Conservation (phyloP, 2,888 invertebrate genomes). For the Drosophila atroscutellata region DNA sequence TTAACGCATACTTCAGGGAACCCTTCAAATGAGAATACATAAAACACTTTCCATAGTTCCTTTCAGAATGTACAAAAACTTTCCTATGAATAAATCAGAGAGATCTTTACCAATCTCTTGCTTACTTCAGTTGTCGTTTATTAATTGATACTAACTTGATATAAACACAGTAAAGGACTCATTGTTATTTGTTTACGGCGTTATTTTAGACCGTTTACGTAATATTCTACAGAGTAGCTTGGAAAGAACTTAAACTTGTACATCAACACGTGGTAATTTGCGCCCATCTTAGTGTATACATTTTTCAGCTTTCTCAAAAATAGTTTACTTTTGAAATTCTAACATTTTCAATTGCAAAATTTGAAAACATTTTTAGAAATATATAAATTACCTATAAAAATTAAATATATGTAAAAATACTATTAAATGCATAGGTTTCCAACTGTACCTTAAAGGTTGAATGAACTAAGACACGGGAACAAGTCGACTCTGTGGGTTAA, state of each 20-base stretch:
- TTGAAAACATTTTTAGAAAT: neutral
- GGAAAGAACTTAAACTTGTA: neutral
- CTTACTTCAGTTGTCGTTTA: neutral
- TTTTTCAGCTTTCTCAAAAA: neutral
- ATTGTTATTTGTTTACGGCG: neutral
- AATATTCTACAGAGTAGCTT: neutral
- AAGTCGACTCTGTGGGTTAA: constrained; percentile 44
- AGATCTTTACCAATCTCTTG: neutral
- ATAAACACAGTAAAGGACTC: neutral
- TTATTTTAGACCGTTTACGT: neutral
- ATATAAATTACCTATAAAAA: neutral
- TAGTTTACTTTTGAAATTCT: neutral
- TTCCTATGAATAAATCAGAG: neutral
- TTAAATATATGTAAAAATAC: neutral
- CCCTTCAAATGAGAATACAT: neutral
- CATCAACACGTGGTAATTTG: neutral
- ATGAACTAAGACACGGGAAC: constrained; percentile 42
- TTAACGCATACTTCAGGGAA: too few relatives aligned
- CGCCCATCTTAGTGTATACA: neutral
- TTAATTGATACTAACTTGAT: neutral
- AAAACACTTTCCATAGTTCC: neutral
- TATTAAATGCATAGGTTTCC: neutral
- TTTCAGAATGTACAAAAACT: neutral
- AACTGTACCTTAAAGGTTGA: constrained; percentile 35
- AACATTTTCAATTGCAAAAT: neutral